Base-by-base conservation (phyloP, 2,888 invertebrate species). In the Agelastica alni region DNA sequence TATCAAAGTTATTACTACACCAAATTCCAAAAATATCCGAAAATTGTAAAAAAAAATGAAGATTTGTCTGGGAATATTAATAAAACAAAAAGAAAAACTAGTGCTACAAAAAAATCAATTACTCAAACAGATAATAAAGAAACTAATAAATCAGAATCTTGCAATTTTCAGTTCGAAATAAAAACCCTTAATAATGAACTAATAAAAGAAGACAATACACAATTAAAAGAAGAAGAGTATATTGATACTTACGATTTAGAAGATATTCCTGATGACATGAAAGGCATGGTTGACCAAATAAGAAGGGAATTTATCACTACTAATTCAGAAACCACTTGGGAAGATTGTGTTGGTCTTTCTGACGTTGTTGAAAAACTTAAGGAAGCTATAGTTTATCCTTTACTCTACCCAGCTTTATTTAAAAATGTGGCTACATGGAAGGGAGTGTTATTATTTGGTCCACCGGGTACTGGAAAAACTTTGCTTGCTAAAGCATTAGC, bases 401-500 rank as follows among this genome's bases (percentile, higher is more conserved):
- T 86, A 1, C 83, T 85, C 59, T 86, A 87, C 72, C 91, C 91
- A 0, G 81, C 85, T 44, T 74, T 91, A 9, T 92, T 91, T 70
- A 81, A 79, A 0, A 84, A 85, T 1, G 82, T 34, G 70, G 71
- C 87, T 9, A 92, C 95, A 0, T 97, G 96, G 95, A 89, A 89
- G 58, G 74, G 80, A 12, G 69, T 81, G 30, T 67, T 81, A 22
- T 74, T 91, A n/a, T 87, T 86, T 65, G 89, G 89, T 2, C 88
- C 89, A 13, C 86, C 88, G 16, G 77, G 71, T 6, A 88, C 90
- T 20, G 93, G 92, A 64, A 96, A 96, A 79, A 96, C 96, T 0
- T 78, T 93, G 72, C 77, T 96, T 62, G 96, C 96, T 0, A 90
- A 90, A 75, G 93, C 93, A 0, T 85, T 93, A 1, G 95, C 94